Conservation (phyloP, 2,113 vertebrate genomes). For the Sprattus sprattus region DNA sequence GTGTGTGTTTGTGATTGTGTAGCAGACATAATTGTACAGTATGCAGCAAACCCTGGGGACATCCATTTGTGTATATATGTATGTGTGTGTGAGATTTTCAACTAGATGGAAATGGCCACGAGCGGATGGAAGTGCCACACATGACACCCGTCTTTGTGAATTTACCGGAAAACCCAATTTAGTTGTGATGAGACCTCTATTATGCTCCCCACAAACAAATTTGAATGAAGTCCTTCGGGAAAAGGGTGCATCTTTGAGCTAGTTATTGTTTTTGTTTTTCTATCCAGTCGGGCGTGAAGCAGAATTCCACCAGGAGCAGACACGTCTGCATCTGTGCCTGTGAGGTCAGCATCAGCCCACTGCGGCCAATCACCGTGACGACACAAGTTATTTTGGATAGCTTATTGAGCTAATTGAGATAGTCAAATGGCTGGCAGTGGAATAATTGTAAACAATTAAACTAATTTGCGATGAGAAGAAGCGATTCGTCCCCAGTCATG, state of each 20-base stretch:
- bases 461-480: constrained; percentile 26
- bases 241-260: neutral
- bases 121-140: no score
- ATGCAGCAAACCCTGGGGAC: neutral
- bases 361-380: constrained; percentile 12
- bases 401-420: constrained; percentile 29
- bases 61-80: neutral
- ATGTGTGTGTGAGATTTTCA: neutral
- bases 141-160: neutral
- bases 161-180: neutral
- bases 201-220: neutral
- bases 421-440: neutral
- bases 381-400: constrained; percentile 10
- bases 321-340: neutral
- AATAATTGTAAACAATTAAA: constrained; percentile 40
- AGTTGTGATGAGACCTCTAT: neutral
- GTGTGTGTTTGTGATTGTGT: neutral
- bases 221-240: neutral
- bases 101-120: no score
- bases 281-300: neutral
- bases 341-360: constrained; percentile 17
- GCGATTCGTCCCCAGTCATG: neutral
- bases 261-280: constrained; percentile 6
- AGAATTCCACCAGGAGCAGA: neutral
- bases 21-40: neutral